These are phyloP conservation scores for Bellardia pandia DNA, from an alignment of 2,888 invertebrate species.

Conservation along the genomic window DNA sequence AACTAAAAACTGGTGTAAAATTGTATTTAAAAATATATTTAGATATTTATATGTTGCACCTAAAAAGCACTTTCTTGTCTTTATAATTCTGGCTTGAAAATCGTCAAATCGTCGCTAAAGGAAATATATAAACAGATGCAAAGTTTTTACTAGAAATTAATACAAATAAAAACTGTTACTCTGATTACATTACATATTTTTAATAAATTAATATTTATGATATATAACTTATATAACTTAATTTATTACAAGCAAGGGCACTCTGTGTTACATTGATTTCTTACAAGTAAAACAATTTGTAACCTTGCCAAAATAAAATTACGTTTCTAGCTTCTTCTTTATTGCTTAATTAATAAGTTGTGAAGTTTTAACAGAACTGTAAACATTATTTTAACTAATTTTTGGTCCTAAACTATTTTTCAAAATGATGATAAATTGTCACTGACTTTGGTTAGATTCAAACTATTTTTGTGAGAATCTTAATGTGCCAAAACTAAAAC, in stretches of 20 bases:
- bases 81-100: slow-evolving; percentile 73
- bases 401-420: too few species aligned
- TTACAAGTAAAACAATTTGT: slow-evolving; percentile 72
- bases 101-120: slow-evolving; percentile 76
- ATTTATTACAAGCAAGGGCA: slow-evolving; percentile 64
- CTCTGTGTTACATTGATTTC: slow-evolving; percentile 77
- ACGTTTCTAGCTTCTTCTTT: slow-evolving; percentile 51
- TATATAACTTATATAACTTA: slow-evolving; percentile 27
- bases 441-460: slow-evolving; percentile 80
- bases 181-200: slow-evolving; percentile 33
- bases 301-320: slow-evolving; percentile 73
- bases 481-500: slow-evolving; percentile 71
- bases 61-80: slow-evolving; percentile 74
- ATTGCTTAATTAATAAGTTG: slow-evolving; percentile 27
- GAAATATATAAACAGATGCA: slow-evolving; percentile 48
- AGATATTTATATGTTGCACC: slow-evolving; percentile 44
- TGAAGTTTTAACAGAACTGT: slow-evolving; percentile 63
- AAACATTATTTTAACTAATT: too few species aligned
- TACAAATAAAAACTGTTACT: slow-evolving; percentile 31
- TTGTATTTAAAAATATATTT: too few species aligned
- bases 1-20: too few species aligned
- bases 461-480: slow-evolving; percentile 81
- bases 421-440: slow-evolving; percentile 80
- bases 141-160: slow-evolving; percentile 29
- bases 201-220: too few species aligned